phyloP scores from a whole-genome alignment of 2,888 invertebrate species.

The Dusona sp. region DNA sequence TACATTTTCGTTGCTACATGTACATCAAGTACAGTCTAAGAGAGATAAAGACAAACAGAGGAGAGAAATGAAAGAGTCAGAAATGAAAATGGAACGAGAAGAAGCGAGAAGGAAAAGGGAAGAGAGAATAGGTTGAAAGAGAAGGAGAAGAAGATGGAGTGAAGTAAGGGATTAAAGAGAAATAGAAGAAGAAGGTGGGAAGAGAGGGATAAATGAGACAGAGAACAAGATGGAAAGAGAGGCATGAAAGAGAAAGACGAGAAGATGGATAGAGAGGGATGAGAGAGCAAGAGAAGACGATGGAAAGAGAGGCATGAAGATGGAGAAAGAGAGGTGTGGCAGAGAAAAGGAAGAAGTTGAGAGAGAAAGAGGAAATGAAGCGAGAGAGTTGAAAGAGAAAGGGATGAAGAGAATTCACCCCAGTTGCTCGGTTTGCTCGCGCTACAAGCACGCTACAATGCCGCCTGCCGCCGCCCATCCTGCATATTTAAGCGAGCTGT shows the following conservation, averaged over 20 bases:
- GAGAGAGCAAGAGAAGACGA: neutral
- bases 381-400: slow-evolving; percentile 7
- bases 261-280: neutral
- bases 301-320: neutral
- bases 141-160: neutral
- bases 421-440: slow-evolving; percentile 76
- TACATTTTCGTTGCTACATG: slow-evolving; percentile 65
- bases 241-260: neutral
- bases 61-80: neutral
- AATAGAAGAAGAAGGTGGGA: neutral
- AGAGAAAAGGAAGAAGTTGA: slow-evolving; percentile 6
- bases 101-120: neutral
- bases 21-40: slow-evolving; percentile 3
- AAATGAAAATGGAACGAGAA: neutral
- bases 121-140: neutral
- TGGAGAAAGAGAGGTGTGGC: neutral
- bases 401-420: slow-evolving; percentile 78
- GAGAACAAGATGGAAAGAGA: neutral
- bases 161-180: neutral
- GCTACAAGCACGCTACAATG: slow-evolving; percentile 83
- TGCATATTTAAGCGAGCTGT: slow-evolving; percentile 84
- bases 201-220: neutral
- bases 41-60: neutral
- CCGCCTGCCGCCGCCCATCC: slow-evolving; percentile 83
- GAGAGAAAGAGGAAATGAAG: neutral